Conservation (phyloP, 2,888 invertebrate species). For the Alloplasta piceator region DNA sequence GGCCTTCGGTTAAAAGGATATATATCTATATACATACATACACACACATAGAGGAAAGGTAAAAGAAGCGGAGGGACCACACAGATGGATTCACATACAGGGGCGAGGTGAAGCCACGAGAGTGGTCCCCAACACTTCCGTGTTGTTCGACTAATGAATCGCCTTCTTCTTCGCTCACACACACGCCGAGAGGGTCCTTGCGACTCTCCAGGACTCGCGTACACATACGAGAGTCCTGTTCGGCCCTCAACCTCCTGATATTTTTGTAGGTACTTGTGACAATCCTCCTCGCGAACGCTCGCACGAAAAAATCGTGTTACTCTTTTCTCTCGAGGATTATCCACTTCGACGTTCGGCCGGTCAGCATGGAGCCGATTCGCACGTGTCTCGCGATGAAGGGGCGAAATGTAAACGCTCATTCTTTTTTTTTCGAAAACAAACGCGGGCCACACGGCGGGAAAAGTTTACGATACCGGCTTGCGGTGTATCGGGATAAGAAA, state of each 20-base stretch:
- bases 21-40: slow-evolving; percentile 29
- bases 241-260: slow-evolving; percentile 47
- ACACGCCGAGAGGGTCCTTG: slow-evolving; percentile 43
- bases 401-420: not conserved
- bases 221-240: slow-evolving; percentile 57
- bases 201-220: slow-evolving; percentile 35
- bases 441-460: slow-evolving; percentile 1
- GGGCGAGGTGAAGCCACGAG: slow-evolving; percentile 72
- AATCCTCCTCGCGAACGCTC: slow-evolving; percentile 50
- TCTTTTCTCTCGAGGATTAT: slow-evolving; percentile 16
- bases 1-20: slow-evolving; percentile 15
- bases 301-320: slow-evolving; percentile 46
- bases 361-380: slow-evolving; percentile 5
- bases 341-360: not conserved
- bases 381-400: not conserved
- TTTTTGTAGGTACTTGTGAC: slow-evolving; percentile 54
- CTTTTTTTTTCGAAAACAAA: not conserved
- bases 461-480: no score
- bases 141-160: slow-evolving; percentile 83
- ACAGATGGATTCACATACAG: slow-evolving; percentile 64
- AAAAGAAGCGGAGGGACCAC: slow-evolving; percentile 59
- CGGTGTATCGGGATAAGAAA: no score
- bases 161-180: slow-evolving; percentile 72
- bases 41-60: slow-evolving; percentile 41
- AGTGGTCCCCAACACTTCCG: slow-evolving; percentile 77